A percentile compares a stretch with the other conserved stretches of the same genome.
phyloP scores from a whole-genome alignment of 1,140 invertebrate genomes.

The Diplogasteroides magnus region DNA sequence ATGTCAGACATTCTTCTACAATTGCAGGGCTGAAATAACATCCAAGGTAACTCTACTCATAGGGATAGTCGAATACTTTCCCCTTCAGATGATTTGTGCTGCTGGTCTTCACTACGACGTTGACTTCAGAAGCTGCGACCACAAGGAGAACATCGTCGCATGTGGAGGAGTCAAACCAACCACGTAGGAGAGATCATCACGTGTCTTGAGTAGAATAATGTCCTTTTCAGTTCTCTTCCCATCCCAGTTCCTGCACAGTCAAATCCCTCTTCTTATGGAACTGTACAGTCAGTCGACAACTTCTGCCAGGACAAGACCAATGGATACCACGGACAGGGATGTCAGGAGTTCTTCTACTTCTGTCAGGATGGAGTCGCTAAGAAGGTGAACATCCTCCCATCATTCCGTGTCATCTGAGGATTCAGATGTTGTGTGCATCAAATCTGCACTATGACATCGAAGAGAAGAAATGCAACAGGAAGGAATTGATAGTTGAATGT shows the following conservation, averaged over 20 bases:
- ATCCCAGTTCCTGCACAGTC: too few species aligned
- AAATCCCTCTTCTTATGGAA: too few species aligned
- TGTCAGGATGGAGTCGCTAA: neutral
- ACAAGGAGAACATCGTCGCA: slow-evolving; percentile 9
- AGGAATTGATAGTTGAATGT: slow-evolving; percentile 12
- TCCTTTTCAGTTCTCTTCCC: too few species aligned
- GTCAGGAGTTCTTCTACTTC: neutral
- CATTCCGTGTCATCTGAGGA: neutral
- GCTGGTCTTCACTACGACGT: slow-evolving; percentile 5
- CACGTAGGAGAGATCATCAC: neutral
- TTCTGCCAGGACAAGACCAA: neutral
- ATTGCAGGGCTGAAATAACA: neutral
- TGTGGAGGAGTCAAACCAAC: slow-evolving; percentile 1
- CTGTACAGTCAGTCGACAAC: neutral
- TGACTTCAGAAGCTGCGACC: slow-evolving; percentile 1
- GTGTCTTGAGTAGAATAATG: neutral
- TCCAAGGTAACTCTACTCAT: too few species aligned
- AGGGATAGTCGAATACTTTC: too few species aligned
- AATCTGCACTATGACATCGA: slow-evolving; percentile 4
- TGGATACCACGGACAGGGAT: neutral
- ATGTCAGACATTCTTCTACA: neutral
- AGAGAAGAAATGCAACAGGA: slow-evolving; percentile 7
- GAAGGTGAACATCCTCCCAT: neutral
- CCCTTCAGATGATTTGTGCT: slow-evolving; percentile 1
- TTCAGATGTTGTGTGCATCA: neutral